A percentile compares a stretch with the other conserved stretches of the same genome.
Evolutionary conservation across 2,797 vertebrate species (phyloP).

Genomic region (Pitangus sulphuratus): DNA sequence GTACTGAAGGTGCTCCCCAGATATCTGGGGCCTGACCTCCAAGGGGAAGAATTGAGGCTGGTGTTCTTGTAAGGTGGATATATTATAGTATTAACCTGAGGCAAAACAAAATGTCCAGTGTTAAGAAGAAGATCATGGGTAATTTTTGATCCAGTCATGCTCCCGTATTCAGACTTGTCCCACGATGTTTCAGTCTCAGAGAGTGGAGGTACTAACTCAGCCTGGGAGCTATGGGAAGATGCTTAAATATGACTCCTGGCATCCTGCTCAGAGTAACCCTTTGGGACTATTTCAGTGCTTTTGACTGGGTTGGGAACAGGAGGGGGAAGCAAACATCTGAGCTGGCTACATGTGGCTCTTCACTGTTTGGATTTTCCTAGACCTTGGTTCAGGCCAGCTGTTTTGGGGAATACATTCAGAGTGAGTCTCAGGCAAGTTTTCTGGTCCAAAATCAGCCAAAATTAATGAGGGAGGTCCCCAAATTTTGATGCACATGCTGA

Average conservation of each 20-base stretch:
- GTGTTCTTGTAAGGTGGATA: not conserved
- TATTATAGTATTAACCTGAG: not conserved
- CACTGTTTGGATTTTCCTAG: not conserved
- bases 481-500: not conserved
- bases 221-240: not conserved
- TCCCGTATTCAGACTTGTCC: not conserved
- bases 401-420: not conserved
- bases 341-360: not conserved
- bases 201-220: not conserved
- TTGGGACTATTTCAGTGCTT: not conserved
- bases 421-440: not conserved
- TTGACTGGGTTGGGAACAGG: not conserved
- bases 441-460: not conserved
- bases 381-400: not conserved
- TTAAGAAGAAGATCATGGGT: not conserved
- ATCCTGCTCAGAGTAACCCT: not conserved
- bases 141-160: not conserved
- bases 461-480: not conserved
- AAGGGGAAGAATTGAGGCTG: not conserved
- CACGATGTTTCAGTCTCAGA: not conserved
- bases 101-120: not conserved
- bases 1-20: not conserved
- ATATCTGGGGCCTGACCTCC: not conserved
- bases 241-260: not conserved
- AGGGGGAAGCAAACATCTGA: not conserved